A percentile compares a stretch with the other conserved stretches of the same genome.
These are phyloP conservation scores for Neotoxoptera formosana DNA, from an alignment of 1,140 invertebrate species.

Conservation along the genomic window DNA sequence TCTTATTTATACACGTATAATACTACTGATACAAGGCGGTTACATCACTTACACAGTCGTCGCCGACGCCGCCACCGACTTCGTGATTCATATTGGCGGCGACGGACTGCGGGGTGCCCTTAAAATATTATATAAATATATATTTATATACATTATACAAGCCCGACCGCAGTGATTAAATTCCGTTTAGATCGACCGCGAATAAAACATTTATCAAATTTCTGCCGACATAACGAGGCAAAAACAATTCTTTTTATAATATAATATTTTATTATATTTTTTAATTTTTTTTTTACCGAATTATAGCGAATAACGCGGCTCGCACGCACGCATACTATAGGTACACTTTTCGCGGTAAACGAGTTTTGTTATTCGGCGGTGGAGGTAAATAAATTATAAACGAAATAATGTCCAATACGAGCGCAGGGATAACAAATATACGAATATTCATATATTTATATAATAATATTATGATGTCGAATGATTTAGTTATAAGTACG, in stretches of 20 bases:
- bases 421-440: not conserved
- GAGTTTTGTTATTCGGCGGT: not conserved
- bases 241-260: slow-evolving; percentile 1
- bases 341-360: not conserved
- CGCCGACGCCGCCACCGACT: not conserved
- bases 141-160: not conserved
- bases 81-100: slow-evolving; percentile 1
- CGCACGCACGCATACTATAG: not conserved
- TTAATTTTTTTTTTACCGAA: not conserved
- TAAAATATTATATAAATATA: not conserved
- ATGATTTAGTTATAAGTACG: not conserved
- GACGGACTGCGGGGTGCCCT: not conserved
- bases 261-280: not conserved
- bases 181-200: slow-evolving; percentile 18
- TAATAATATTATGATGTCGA: not conserved
- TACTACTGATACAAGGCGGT: not conserved
- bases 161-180: not conserved
- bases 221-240: not conserved
- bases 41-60: not conserved
- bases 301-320: not conserved
- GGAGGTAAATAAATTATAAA: not conserved
- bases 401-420: not conserved
- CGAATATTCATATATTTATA: not conserved
- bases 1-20: not conserved
- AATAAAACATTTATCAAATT: slow-evolving; percentile 26